Evolutionary conservation across 2,113 vertebrate genomes (phyloP), one percentile per base, ranked within the genome.

Genomic region (Oxyura jamaicensis): DNA sequence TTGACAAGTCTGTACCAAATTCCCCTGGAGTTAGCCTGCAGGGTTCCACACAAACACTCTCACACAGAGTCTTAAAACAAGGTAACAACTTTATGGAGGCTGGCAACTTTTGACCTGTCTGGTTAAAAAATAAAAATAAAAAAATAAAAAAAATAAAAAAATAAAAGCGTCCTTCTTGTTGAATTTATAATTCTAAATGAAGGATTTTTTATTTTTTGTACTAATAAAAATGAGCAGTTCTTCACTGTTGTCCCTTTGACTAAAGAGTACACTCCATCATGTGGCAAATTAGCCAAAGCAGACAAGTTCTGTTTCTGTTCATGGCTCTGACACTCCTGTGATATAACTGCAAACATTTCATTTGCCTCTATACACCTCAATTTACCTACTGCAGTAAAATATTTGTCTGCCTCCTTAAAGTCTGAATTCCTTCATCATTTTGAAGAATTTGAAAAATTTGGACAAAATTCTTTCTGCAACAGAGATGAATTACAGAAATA

Each of bases 1-100:
- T 88, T 96, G 93, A 96, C 93, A 94, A 73, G 69, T 86, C 74
- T 72, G 80, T 94, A 90, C 88, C 92, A 88, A 96, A 90, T 81
- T 97, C 88, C 96, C 95, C 96, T 46, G 93, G 90, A 97, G 96
- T 97, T 50, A 94, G 95, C 95, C 95, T 93, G 90, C 93, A 93
- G 96, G 96, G 95, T 94, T 97, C 90, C 93, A 86, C 80, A 93
- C 69, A 95, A 88, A 93, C 72, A 95, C 68, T 88, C 90, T 76
- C 65, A 86, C 73, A 78, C 14, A 84, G 88, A 88, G 76, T 90
- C 65, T 88, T 48, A 84, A 88, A 97, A 86, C 90, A 86, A 78
- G 53, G 69, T 36, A 86, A 90, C 35, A 96, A 91, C 83, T 94
- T 95, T 46, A 65, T 56, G 56, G 79, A 90, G 26, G 7, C 16